Evolutionary conservation across 2,113 vertebrate species (phyloP).

Genomic region (Alosa alosa): DNA sequence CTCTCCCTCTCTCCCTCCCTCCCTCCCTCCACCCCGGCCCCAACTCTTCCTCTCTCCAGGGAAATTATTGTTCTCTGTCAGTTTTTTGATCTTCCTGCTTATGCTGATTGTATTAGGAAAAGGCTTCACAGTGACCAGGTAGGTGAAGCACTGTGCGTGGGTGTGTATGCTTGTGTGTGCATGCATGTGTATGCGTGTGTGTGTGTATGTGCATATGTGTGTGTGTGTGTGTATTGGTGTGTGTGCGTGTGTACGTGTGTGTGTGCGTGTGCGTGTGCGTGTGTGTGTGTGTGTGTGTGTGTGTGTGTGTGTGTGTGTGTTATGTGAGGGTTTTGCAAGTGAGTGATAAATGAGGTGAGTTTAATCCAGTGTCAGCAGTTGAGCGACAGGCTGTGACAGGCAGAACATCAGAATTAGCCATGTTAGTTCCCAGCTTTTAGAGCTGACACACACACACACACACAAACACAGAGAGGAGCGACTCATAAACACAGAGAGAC

Average conservation of each 20-base stretch:
- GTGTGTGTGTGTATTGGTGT: not conserved
- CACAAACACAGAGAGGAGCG: not conserved
- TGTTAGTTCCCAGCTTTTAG: no score
- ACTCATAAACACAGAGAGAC: not conserved
- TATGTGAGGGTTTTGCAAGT: not conserved
- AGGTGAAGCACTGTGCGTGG: constrained; percentile 27
- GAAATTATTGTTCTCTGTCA: constrained; percentile 90
- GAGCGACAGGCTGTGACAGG: no score
- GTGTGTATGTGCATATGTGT: not conserved
- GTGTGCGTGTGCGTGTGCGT: not conserved
- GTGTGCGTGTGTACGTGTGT: not conserved
- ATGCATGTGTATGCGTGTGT: not conserved
- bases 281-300: not conserved
- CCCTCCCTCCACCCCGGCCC: constrained; percentile 24
- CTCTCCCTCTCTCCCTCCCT: not conserved
- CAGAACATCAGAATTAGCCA: no score
- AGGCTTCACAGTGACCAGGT: constrained; percentile 91
- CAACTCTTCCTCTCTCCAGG: constrained; percentile 67
- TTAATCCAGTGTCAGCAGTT: no score
- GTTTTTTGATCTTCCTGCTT: constrained; percentile 89
- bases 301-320: constrained; percentile 11
- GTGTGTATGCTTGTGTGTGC: constrained; percentile 3
- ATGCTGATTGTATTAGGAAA: constrained; percentile 91
- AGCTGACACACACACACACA: no score
- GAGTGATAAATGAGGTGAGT: no score